Conservation (phyloP, 2,113 vertebrate species). For the Zosterops hypoxanthus region DNA sequence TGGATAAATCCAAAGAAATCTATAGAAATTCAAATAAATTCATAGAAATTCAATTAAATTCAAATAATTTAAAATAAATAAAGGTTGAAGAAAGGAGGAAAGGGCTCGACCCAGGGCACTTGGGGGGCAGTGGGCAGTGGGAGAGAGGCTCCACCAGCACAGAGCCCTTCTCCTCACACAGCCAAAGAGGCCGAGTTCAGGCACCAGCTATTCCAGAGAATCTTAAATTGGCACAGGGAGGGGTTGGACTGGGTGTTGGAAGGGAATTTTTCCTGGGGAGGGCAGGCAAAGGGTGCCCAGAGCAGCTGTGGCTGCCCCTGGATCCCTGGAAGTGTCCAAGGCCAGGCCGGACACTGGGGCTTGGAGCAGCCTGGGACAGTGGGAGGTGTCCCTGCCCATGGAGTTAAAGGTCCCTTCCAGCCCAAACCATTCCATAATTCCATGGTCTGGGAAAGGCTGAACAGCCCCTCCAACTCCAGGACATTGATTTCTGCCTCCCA, state of each 20-base stretch:
- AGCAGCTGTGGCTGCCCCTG: neutral
- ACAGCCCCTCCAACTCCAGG: neutral
- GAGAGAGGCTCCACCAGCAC: neutral
- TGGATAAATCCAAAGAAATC: neutral
- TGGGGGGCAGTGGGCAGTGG: neutral
- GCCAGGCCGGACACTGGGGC: too few relatives aligned
- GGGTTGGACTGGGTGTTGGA: neutral
- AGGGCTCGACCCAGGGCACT: neutral
- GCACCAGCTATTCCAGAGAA: neutral
- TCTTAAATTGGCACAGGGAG: neutral
- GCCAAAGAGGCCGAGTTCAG: neutral
- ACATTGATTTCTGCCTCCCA: neutral
- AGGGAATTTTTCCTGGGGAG: neutral
- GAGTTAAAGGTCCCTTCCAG: neutral
- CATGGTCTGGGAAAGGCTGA: neutral
- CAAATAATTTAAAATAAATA: neutral
- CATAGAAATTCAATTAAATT: neutral
- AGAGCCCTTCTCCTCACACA: neutral
- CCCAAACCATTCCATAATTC: neutral
- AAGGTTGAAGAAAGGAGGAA: neutral
- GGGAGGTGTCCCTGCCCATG: neutral
- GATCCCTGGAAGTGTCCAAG: neutral
- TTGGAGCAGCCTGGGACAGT: neutral
- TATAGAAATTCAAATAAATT: neutral
- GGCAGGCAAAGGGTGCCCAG: neutral